Base-by-base conservation (phyloP, 2,888 invertebrate species). In the Polia nebulosa region DNA sequence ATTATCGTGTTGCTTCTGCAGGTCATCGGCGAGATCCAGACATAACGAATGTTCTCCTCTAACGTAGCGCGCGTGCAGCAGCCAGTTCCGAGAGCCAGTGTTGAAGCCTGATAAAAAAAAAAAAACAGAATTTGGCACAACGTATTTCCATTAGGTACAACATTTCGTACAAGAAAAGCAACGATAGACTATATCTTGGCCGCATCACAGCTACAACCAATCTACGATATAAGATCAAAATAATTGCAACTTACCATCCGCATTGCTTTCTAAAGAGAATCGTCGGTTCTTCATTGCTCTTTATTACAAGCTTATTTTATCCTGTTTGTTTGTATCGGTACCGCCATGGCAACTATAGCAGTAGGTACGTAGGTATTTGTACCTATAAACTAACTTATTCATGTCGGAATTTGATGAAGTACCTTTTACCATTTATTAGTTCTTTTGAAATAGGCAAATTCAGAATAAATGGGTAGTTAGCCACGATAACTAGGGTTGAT, bases 31-130 rank as follows among this genome's bases (percentile, higher is more conserved):
- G 41, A 95, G 84, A 36, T 93, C 91, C 62, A 92, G 68, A 68
- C 95, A 95, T 49, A 86, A 67, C 0, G 89, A 86, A 75, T 95
- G 94, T 78, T 95, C 95, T 9, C 95, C 95, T 58, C 95, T 87
- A 11, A 95, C 95, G 76, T 94, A 95, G 2, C 94, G 92, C 2
- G 94, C 91, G 52, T 95, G 93, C 2, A 95, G 85, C n/a, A 95
- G 80, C 95, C 95, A 95, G 75, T 93, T 94, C 25, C 89, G 85
- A 15, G 94, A 91, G 0, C 93, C 90, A 2, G 77, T 81, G 9
- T 77, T 79, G 44, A 92, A 89, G 7, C 90, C 95, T 94, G 74
- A 7, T 78, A 80, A 71, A 34, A 47, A n/a, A n/a, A n/a, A n/a
- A n/a, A n/a, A n/a, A n/a, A n/a, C n/a, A n/a, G n/a, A n/a, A n/a